Evolutionary conservation across 64 coral and sea anemone species (phyloP).

Genomic region (Orbicella faveolata): DNA sequence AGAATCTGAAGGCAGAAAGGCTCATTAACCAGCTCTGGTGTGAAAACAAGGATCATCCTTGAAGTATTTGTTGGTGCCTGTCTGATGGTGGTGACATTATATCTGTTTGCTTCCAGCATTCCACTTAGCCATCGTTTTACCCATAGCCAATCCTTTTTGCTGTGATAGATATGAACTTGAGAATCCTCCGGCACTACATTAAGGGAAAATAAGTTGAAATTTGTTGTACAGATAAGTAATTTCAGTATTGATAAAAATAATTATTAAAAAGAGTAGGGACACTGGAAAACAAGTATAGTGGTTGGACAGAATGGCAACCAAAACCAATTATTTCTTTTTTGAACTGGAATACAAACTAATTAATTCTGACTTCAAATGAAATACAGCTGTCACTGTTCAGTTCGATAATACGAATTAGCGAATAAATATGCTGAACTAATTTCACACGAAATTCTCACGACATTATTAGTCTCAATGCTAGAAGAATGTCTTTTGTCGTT

Average conservation of each 20-base stretch:
- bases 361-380: no score
- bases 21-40: slow-evolving; percentile 29
- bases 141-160: slow-evolving; percentile 50
- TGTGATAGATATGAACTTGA: slow-evolving; percentile 57
- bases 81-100: slow-evolving; percentile 42
- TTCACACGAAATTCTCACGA: no score
- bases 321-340: no score
- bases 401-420: no score
- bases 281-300: no score
- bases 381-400: no score
- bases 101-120: slow-evolving; percentile 38
- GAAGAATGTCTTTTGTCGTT: no score
- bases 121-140: slow-evolving; percentile 47
- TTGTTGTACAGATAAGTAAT: background rate
- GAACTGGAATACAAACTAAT: no score
- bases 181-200: slow-evolving; percentile 30
- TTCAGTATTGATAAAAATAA: background rate
- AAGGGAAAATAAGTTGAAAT: background rate
- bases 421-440: no score
- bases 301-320: no score
- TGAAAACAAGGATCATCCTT: slow-evolving; percentile 45
- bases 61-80: slow-evolving; percentile 26
- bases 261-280: no score
- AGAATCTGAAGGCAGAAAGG: background rate
- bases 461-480: no score